Conservation (phyloP, 2,888 invertebrate genomes). For the Tetramorium bicarinatum region DNA sequence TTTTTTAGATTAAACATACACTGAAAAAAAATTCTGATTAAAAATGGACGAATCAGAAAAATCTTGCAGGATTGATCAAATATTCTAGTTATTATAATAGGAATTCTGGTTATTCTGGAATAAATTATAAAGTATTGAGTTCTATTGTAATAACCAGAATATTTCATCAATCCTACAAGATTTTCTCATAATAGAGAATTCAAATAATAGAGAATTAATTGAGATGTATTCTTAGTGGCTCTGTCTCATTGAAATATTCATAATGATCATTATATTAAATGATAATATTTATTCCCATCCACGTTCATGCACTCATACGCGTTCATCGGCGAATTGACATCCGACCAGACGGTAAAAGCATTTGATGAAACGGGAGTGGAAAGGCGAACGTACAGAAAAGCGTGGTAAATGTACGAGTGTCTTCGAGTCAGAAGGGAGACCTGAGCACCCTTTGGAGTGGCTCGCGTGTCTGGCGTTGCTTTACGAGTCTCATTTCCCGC, state of each 20-base stretch:
- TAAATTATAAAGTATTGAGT: no score
- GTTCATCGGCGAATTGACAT: not conserved
- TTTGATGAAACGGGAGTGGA: constrained; percentile 32
- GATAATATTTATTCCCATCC: not conserved
- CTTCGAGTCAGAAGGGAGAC: constrained; percentile 39
- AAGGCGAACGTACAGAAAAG: constrained; percentile 30
- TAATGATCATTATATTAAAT: not conserved
- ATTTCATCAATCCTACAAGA: no score
- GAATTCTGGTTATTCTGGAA: no score
- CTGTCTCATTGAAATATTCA: not conserved
- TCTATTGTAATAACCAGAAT: no score
- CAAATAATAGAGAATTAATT: not conserved
- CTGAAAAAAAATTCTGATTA: no score
- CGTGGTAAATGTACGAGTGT: constrained; percentile 51
- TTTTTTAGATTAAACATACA: not conserved
- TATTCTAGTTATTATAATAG: no score
- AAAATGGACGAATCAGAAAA: no score
- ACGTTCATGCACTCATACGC: not conserved
- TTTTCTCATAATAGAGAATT: not conserved
- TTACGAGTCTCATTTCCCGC: constrained; percentile 84
- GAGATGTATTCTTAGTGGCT: not conserved
- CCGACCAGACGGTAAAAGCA: constrained; percentile 2
- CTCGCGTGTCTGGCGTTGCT: constrained; percentile 82
- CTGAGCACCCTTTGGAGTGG: constrained; percentile 65
- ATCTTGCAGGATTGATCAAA: no score